Evolutionary conservation across 2,888 invertebrate genomes (phyloP), one percentile per base, ranked within the genome.

Genomic region (Linnaemya vulpina): DNA sequence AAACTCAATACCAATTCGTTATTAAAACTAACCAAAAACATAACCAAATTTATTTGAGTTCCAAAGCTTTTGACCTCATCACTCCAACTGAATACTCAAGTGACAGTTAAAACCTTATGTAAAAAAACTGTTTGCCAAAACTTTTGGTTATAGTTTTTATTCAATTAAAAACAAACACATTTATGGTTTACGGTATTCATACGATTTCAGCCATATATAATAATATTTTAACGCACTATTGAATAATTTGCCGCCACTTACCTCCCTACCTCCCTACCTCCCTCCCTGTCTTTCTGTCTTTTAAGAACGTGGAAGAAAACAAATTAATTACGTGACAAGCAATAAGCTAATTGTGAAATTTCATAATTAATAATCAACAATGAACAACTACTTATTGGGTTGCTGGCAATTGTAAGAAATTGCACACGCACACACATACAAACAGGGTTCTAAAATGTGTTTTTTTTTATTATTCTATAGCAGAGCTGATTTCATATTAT

Each of bases 51-150:
- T 35, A 17, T 49, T 15, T 15, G 40, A 55, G 30, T 60, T 74
- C 60, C 67, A 53, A 58, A 67, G 35, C 60, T 67, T 20, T 51
- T 60, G 49, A 62, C 67, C 68, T 81, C 62, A 62, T 74, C 46
- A 51, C n/a, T 68, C 58, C 30, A 30, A 79, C 40, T 43, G 35
- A 79, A 15, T 53, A 43, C 38, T 8, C 43, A 40, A 30, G 25
- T 13, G 70, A 25, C 71, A 63, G 62, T 74, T 63, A 20, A 22
- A 22, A 74, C 38, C 62, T 49, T 35, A 35, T 3, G 8, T 51
- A 5, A 30, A 63, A 49, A 60, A 73, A 73, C 20, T 3, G 35
- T 51, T 60, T 40, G 1, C 22, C 20, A 0, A 22, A 20, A 53
- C 51, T 53, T 51, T 76, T 67, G 20, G 5, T 25, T 35, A 53